Evolutionary conservation across 1,140 invertebrate species (phyloP).

Genomic region (Asobara japonica): DNA sequence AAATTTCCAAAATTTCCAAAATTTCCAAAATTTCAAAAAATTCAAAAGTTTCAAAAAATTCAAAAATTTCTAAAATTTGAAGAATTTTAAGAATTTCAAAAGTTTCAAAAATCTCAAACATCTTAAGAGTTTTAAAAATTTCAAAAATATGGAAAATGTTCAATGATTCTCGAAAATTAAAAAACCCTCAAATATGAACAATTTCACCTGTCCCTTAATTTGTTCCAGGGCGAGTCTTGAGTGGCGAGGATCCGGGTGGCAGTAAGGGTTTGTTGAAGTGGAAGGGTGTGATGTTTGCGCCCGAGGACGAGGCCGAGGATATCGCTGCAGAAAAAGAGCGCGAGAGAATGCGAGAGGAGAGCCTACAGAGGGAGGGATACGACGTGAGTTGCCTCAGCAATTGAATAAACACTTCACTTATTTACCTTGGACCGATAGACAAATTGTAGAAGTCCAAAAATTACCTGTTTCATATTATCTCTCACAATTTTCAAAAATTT

Average conservation of each 20-base stretch:
- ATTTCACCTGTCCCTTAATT: background rate
- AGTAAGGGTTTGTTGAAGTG: slow-evolving; percentile 74
- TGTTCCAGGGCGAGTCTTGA: slow-evolving; percentile 53
- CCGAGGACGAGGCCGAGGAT: slow-evolving; percentile 66
- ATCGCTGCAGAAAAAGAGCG: slow-evolving; percentile 45
- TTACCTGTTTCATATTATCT: too few relatives aligned
- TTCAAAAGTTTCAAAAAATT: too few relatives aligned
- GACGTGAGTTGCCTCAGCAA: background rate
- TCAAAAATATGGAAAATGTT: too few relatives aligned
- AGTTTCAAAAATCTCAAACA: too few relatives aligned
- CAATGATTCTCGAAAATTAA: too few relatives aligned
- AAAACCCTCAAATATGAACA: background rate
- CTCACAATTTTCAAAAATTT: background rate
- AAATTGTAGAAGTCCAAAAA: too few relatives aligned
- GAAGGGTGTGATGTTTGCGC: slow-evolving; percentile 80
- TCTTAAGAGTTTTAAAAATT: too few relatives aligned
- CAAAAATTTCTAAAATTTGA: too few relatives aligned
- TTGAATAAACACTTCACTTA: background rate
- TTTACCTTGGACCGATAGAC: too few relatives aligned
- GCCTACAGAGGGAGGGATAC: slow-evolving; percentile 36
- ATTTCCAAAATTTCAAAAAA: too few relatives aligned
- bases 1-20: too few relatives aligned
- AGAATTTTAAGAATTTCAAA: too few relatives aligned
- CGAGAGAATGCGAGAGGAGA: slow-evolving; percentile 34
- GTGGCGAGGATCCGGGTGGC: slow-evolving; percentile 59